Conservation (phyloP, 2,797 vertebrate species). For the Capromys pilorides region DNA sequence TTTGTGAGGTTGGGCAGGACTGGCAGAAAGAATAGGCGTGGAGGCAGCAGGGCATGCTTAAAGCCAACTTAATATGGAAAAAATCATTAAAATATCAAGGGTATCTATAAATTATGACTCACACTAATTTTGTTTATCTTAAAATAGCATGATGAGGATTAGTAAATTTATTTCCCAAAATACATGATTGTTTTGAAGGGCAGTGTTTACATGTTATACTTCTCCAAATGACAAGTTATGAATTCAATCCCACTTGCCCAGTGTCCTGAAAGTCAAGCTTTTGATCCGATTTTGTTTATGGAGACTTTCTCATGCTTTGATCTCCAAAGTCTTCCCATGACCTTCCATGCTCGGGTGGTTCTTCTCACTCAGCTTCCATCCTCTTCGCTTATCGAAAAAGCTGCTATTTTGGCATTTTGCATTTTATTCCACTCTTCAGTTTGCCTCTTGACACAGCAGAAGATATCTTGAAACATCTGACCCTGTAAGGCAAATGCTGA, state of each 20-base stretch:
- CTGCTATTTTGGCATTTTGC: not conserved
- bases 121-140: slow-evolving; percentile 41
- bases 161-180: slow-evolving; percentile 35
- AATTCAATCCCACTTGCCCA: not conserved
- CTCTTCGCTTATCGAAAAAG: not conserved
- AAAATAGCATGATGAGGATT: slow-evolving; percentile 56
- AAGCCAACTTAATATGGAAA: slow-evolving; percentile 54
- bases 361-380: not conserved
- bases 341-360: not conserved
- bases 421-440: not conserved
- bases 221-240: slow-evolving; percentile 28
- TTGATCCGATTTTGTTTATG: slow-evolving; percentile 55
- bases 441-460: not conserved
- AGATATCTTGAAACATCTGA: not conserved
- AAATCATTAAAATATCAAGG: slow-evolving; percentile 25
- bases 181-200: slow-evolving; percentile 27
- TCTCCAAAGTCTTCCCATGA: slow-evolving; percentile 64
- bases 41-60: not conserved
- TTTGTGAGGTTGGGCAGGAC: not conserved
- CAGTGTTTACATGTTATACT: slow-evolving; percentile 8
- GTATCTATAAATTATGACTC: slow-evolving; percentile 52
- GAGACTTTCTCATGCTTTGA: slow-evolving; percentile 59
- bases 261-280: slow-evolving; percentile 8
- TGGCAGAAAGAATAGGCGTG: not conserved
- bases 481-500: not conserved